Conservation (phyloP, 2,113 vertebrate species). For the Hippoglossus stenolepis region DNA sequence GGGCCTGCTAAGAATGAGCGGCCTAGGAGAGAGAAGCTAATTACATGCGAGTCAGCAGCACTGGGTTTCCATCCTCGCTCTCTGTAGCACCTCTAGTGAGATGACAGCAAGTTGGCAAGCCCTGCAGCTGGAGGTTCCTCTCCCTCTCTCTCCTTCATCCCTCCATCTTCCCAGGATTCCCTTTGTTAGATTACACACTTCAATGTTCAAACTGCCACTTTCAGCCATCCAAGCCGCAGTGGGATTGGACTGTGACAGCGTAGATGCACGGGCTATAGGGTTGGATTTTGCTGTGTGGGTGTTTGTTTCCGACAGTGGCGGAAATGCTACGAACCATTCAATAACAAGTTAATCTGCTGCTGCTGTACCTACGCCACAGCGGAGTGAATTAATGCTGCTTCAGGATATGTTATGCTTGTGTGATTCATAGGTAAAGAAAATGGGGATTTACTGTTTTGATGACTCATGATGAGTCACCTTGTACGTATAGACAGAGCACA, state of each 20-base stretch:
- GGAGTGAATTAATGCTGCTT: slow-evolving; percentile 60
- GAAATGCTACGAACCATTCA: slow-evolving; percentile 56
- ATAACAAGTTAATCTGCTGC: slow-evolving; percentile 74
- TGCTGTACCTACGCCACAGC: slow-evolving; percentile 49
- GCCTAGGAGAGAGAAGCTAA: slow-evolving; percentile 57
- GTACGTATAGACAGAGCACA: slow-evolving; percentile 42
- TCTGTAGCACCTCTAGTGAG: slow-evolving; percentile 71
- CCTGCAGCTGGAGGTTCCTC: slow-evolving; percentile 71
- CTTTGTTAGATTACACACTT: slow-evolving; percentile 70
- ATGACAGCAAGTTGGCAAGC: slow-evolving; percentile 79
- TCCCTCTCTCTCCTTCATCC: slow-evolving; percentile 52
- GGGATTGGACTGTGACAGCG: slow-evolving; percentile 22
- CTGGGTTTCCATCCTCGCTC: slow-evolving; percentile 62
- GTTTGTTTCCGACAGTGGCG: slow-evolving; percentile 57
- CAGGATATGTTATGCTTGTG: slow-evolving; percentile 48
- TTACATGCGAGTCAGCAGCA: slow-evolving; percentile 70
- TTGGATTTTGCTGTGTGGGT: slow-evolving; percentile 45
- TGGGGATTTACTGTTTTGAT: slow-evolving; percentile 68
- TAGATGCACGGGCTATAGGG: slow-evolving; percentile 27
- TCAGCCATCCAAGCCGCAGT: slow-evolving; percentile 37
- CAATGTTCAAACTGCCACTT: slow-evolving; percentile 61
- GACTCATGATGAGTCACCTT: slow-evolving; percentile 72
- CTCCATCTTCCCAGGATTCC: slow-evolving; percentile 72
- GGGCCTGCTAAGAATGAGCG: slow-evolving; percentile 28
- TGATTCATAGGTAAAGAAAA: slow-evolving; percentile 73